Conservation (phyloP, 1,140 invertebrate species). For the Halyomorpha halys region DNA sequence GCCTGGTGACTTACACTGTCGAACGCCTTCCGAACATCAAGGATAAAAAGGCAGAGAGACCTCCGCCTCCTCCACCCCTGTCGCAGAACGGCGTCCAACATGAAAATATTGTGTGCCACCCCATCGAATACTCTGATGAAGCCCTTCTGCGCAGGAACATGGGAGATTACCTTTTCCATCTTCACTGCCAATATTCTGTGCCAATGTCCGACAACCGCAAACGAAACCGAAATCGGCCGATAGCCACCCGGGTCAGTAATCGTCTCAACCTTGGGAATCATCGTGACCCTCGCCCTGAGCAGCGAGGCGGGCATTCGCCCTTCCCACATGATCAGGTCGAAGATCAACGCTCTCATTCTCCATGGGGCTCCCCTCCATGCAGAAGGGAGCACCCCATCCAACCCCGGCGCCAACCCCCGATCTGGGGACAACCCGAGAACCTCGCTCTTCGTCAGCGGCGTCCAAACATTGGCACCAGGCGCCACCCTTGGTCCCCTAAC, state of each 20-base stretch:
- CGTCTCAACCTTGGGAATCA: neutral
- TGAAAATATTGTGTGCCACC: neutral
- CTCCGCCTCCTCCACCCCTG: neutral
- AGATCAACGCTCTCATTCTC: neutral
- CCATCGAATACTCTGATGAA: neutral
- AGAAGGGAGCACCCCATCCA: neutral
- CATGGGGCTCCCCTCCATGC: too few relatives aligned
- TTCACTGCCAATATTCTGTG: neutral
- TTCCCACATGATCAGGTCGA: neutral
- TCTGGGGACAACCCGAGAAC: neutral
- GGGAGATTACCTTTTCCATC: neutral
- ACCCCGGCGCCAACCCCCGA: neutral
- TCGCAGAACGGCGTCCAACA: neutral
- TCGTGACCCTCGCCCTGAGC: neutral
- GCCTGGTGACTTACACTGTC: neutral
- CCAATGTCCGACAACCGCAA: neutral
- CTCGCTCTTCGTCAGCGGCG: neutral
- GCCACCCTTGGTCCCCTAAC: conserved; percentile 1
- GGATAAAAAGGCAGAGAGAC: neutral
- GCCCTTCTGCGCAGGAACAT: neutral
- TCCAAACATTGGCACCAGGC: neutral
- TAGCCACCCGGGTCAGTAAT: neutral
- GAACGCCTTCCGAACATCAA: neutral
- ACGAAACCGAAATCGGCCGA: neutral
- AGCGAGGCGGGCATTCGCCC: neutral